Percentiles rank a stretch among this genome's conserved stretches.
phyloP scores from a whole-genome alignment of 1,140 invertebrate genomes.

The Polypedilum pembai region DNA sequence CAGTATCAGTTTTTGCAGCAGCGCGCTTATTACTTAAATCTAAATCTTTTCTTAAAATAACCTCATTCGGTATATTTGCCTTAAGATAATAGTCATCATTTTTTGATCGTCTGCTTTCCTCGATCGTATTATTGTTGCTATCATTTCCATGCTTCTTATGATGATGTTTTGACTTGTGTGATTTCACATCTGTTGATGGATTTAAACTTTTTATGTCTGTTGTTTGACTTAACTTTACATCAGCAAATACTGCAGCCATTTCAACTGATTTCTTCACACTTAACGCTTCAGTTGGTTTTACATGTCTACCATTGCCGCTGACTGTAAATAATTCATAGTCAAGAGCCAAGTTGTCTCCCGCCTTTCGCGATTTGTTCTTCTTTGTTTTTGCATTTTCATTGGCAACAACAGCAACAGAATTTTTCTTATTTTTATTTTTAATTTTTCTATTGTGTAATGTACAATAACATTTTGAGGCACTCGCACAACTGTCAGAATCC shows the following conservation, averaged over 20 bases:
- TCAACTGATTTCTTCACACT: slow-evolving; percentile 82
- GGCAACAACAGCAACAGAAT: slow-evolving; percentile 33
- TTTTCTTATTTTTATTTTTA: slow-evolving; percentile 29
- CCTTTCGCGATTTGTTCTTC: slow-evolving; percentile 38
- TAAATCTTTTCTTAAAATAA: slow-evolving; percentile 32
- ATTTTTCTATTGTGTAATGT: slow-evolving; percentile 43
- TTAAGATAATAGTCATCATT: slow-evolving; percentile 39
- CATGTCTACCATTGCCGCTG: slow-evolving; percentile 41
- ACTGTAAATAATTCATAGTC: slow-evolving; percentile 61
- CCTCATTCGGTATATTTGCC: slow-evolving; percentile 39
- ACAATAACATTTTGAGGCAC: slow-evolving; percentile 85
- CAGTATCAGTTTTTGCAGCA: slow-evolving; percentile 33
- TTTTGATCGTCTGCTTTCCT: slow-evolving; percentile 35
- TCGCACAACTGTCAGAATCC: slow-evolving; percentile 76
- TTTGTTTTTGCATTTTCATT: slow-evolving; percentile 44
- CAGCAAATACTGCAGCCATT: slow-evolving; percentile 75
- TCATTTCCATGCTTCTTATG: slow-evolving; percentile 20
- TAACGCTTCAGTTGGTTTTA: slow-evolving; percentile 58
- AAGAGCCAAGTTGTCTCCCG: slow-evolving; percentile 57
- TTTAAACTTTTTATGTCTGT: slow-evolving; percentile 34
- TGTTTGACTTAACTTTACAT: slow-evolving; percentile 48
- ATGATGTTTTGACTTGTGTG: slow-evolving; percentile 10
- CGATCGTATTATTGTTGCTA: slow-evolving; percentile 22
- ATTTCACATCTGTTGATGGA: neutral
- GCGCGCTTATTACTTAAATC: slow-evolving; percentile 14